phyloP scores from a whole-genome alignment of 2,888 invertebrate species.

The Diadegma fenestrale region DNA sequence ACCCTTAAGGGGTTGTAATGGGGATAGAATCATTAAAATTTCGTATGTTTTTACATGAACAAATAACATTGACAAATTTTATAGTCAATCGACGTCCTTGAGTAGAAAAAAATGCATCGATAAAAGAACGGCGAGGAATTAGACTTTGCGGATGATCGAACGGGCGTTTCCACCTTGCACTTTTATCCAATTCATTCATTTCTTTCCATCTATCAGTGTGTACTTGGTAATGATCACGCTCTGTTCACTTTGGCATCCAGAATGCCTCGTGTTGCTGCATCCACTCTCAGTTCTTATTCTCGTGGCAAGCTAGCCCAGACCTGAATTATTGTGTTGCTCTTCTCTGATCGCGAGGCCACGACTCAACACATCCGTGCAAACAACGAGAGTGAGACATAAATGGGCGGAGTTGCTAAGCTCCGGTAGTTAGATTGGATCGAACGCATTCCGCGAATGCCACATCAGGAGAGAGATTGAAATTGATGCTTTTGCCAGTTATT shows the following conservation, averaged over 20 bases:
- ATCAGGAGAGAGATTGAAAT: conserved; percentile 57
- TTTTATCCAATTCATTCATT: conserved; percentile 32
- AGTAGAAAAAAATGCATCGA: conserved; percentile 24
- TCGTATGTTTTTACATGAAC: too few species aligned
- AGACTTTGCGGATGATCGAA: conserved; percentile 46
- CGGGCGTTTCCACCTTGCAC: conserved; percentile 46
- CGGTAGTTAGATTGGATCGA: conserved; percentile 75
- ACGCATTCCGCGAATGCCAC: conserved; percentile 71
- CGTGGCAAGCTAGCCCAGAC: conserved; percentile 61
- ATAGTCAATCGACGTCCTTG: too few species aligned
- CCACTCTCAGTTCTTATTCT: conserved; percentile 50
- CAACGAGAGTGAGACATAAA: conserved; percentile 71
- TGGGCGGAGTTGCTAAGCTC: conserved; percentile 73
- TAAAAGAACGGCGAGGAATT: conserved; percentile 31
- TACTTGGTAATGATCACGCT: conserved; percentile 52
- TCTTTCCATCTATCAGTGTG: conserved; percentile 14
- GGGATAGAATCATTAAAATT: too few species aligned
- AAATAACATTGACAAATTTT: too few species aligned
- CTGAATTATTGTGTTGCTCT: conserved; percentile 75
- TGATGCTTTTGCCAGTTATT: conserved; percentile 50
- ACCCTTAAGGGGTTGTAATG: too few species aligned
- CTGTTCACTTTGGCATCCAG: conserved; percentile 61
- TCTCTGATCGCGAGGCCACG: conserved; percentile 61
- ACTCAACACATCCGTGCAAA: conserved; percentile 63
- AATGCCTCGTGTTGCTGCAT: conserved; percentile 48